Base-by-base conservation (phyloP, 2,113 vertebrate species). In the Muntiacus muntjak region DNA sequence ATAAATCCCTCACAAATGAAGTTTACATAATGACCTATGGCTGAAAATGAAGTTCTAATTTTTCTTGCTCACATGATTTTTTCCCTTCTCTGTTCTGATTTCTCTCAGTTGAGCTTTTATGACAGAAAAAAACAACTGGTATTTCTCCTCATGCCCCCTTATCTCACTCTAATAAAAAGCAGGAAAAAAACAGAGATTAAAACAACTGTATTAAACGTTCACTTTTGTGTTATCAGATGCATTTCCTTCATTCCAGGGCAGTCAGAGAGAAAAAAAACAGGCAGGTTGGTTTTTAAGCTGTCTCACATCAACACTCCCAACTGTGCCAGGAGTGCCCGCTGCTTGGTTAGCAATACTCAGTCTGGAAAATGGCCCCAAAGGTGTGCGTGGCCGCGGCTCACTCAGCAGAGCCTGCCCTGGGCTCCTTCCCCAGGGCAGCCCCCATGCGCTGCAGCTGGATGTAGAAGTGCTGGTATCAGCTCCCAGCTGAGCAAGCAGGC, bases 41-140 rank as follows among this genome's bases (percentile, higher is more conserved):
- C 87, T 58, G 88, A 95, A 94, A 89, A 89, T 90, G 79, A 60
- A 85, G 87, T 67, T 83, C 97, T 92, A 92, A 71, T 94, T 96
- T 96, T 96, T 95, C 85, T 97, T 88, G 85, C 52, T 96, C 82
- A 97, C 96, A 91, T 97, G 82, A 96, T 93, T 93, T 79, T 55
- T 94, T 67, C 87, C 55, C 28, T 57, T 89, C 16, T 87, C 47
- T 94, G 30, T 91, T 97, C 64, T 87, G 57, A 93, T 28, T 92
- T 97, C 81, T 96, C 85, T 94, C 64, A 58, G 40, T 54, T 87
- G 52, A 89, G 62, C 86, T 52, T 94, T 96, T 95, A 87, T 15
- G 40, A 95, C 43, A 71, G 79, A 30, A 64, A 91, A 54, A 82
- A 93, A n/a, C 43, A 94, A 88, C 30, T 78, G 40, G 36, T 84